These are phyloP conservation scores for Scolopax rusticola DNA, from an alignment of 2,797 vertebrate species.

Conservation along the genomic window DNA sequence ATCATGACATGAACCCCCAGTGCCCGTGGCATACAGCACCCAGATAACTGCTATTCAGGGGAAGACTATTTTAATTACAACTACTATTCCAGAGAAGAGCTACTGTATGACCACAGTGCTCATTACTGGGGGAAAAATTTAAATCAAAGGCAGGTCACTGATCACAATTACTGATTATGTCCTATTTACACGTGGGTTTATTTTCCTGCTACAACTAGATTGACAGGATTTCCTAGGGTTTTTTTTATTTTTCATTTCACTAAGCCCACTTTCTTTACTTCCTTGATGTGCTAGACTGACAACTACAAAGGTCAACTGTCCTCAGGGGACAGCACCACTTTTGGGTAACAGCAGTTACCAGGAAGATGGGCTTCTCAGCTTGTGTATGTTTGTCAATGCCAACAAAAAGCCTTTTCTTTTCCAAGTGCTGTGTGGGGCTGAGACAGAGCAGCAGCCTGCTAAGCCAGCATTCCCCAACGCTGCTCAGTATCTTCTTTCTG, in stretches of 20 bases:
- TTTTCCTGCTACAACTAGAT: neutral
- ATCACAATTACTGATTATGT: neutral
- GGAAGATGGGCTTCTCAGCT: neutral
- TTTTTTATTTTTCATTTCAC: neutral
- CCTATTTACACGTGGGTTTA: neutral
- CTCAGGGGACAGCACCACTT: neutral
- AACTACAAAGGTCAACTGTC: neutral
- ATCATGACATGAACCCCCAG: neutral
- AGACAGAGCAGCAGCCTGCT: neutral
- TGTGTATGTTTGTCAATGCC: neutral
- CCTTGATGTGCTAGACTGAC: neutral
- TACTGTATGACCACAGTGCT: neutral
- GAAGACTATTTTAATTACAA: no score
- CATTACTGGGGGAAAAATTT: neutral
- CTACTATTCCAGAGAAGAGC: neutral
- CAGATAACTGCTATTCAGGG: no score
- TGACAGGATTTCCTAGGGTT: neutral
- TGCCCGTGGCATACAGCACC: neutral
- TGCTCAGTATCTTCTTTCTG: neutral
- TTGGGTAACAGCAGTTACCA: neutral
- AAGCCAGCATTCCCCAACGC: neutral
- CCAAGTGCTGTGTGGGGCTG: neutral
- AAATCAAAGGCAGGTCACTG: neutral
- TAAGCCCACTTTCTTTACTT: neutral
- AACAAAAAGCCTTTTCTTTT: neutral